Conservation (phyloP, 2,797 vertebrate species). For the Microhierax caerulescens region DNA sequence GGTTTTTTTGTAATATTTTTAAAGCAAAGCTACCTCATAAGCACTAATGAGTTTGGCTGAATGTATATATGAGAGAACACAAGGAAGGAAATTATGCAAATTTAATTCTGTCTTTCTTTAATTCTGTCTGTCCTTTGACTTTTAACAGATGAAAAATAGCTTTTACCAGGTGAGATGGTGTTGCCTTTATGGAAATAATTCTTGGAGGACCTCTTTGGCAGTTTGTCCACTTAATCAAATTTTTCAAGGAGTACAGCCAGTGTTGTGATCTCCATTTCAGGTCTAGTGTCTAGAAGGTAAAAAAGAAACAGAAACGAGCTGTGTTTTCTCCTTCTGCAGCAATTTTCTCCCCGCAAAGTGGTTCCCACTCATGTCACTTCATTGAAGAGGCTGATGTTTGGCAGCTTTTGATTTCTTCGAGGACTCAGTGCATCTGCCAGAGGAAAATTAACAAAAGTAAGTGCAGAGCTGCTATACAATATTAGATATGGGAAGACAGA, state of each 20-base stretch:
- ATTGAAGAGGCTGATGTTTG: neutral
- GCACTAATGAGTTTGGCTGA: neutral
- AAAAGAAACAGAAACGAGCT: neutral
- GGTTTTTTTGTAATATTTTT: slow-evolving; percentile 15
- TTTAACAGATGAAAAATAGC: slow-evolving; percentile 12
- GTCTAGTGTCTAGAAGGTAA: neutral
- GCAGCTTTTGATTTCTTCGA: neutral
- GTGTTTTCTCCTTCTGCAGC: neutral
- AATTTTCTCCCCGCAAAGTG: neutral
- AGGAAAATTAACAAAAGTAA: neutral
- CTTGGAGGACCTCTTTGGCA: neutral
- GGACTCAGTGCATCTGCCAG: neutral
- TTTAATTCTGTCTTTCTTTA: slow-evolving; percentile 8
- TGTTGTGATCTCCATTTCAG: neutral
- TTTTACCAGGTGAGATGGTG: neutral
- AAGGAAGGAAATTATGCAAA: slow-evolving; percentile 28
- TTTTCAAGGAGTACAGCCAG: neutral
- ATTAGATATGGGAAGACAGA: neutral
- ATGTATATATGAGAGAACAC: neutral
- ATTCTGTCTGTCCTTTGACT: neutral
- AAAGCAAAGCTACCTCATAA: neutral
- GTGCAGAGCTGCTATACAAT: neutral
- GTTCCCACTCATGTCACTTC: neutral
- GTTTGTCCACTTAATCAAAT: neutral
- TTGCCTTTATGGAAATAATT: neutral